Evolutionary conservation across 2,888 invertebrate species (phyloP).

Genomic region (Microctonus brassicae): DNA sequence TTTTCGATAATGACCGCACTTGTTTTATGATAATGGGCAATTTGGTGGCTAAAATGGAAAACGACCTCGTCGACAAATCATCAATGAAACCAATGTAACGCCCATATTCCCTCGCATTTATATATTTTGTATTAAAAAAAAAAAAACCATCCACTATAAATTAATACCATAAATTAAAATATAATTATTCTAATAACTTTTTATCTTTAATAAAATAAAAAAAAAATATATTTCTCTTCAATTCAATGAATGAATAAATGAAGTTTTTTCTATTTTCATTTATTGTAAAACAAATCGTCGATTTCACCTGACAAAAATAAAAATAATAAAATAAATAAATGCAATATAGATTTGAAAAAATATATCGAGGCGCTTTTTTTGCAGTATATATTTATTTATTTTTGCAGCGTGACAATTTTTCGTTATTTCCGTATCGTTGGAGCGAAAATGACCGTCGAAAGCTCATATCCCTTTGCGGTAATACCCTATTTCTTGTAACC

Average conservation of each 20-base stretch:
- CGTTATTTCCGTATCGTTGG: neutral
- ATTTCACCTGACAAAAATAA: no score
- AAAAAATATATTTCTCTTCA: no score
- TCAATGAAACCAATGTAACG: neutral
- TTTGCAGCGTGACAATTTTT: no score
- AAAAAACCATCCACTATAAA: neutral
- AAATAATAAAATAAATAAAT: no score
- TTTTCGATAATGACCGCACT: slow-evolving; percentile 10
- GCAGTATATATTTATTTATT: neutral
- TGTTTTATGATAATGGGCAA: slow-evolving; percentile 18
- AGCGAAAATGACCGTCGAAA: neutral
- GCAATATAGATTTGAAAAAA: no score
- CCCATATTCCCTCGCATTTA: neutral
- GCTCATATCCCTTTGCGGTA: neutral
- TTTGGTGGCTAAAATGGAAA: slow-evolving; percentile 10
- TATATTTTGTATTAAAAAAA: slow-evolving; percentile 6
- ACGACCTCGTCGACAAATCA: slow-evolving; percentile 18
- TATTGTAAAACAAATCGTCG: no score
- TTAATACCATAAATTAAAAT: slow-evolving; percentile 13
- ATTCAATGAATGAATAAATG: no score
- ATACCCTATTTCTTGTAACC: neutral
- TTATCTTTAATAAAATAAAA: neutral
- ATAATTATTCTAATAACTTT: neutral
- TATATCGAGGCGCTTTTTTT: no score
- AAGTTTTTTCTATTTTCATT: no score